These are phyloP conservation scores for Tachina lurida DNA, from an alignment of 2,888 invertebrate species.

Conservation along the genomic window DNA sequence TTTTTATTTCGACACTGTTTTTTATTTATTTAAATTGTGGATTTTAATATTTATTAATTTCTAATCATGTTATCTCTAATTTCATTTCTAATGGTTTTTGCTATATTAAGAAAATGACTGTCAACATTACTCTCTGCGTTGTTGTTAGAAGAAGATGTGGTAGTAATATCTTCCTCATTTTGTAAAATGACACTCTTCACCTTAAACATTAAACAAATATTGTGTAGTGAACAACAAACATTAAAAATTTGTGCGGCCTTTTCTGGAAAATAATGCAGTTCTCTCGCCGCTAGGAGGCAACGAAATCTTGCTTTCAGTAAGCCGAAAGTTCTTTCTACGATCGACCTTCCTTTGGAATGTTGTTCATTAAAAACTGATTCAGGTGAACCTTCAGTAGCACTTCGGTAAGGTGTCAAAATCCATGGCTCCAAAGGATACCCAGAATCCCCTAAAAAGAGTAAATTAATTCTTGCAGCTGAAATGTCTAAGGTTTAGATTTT, in stretches of 20 bases:
- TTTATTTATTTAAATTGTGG: no score
- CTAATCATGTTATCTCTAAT: slow-evolving; percentile 8
- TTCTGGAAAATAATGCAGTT: slow-evolving; percentile 6
- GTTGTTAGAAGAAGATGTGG: background rate
- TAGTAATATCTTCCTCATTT: background rate
- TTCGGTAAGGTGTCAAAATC: no score
- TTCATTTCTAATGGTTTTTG: slow-evolving; percentile 8
- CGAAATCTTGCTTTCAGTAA: background rate
- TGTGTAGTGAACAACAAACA: no score
- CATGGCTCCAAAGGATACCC: no score
- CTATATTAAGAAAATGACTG: no score
- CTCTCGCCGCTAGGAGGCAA: slow-evolving; percentile 6
- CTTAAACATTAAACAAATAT: slow-evolving; percentile 7
- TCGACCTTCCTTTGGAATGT: slow-evolving; percentile 2
- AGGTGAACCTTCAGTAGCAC: background rate
- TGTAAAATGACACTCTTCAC: background rate
- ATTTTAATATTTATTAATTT: background rate
- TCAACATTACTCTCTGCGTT: background rate
- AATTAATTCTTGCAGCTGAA: no score
- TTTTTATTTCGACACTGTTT: no score
- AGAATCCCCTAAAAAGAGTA: no score
- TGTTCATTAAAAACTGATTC: slow-evolving; percentile 7
- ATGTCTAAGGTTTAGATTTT: no score
- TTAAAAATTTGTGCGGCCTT: no score
- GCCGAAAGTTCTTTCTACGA: background rate